These are phyloP conservation scores for Bombyx mandarina DNA, from an alignment of 1,140 invertebrate species.

Conservation along the genomic window DNA sequence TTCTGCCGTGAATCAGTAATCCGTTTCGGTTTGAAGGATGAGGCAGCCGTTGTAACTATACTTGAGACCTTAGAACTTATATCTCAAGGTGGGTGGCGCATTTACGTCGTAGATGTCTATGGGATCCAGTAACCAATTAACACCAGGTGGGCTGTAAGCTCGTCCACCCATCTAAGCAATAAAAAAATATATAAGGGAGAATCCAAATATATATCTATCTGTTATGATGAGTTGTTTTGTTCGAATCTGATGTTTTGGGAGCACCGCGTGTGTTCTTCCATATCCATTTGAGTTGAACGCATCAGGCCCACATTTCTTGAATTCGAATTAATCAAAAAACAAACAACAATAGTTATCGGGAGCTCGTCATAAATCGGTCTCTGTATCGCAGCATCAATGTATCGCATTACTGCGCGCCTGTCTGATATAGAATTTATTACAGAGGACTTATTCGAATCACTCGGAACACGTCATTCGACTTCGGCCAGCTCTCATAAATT, in stretches of 20 bases:
- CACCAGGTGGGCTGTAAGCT: too few species aligned
- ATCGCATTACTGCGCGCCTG: conserved; percentile 47
- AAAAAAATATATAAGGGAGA: too few species aligned
- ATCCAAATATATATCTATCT: too few species aligned
- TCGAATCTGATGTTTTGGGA: not conserved
- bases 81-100: too few species aligned
- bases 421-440: conserved; percentile 51
- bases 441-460: conserved; percentile 39
- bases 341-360: conserved; percentile 22
- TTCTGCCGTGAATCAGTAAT: too few species aligned
- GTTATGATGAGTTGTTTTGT: too few species aligned
- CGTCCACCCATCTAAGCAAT: too few species aligned
- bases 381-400: conserved; percentile 33
- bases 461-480: conserved; percentile 39
- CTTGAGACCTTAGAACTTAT: too few species aligned
- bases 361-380: conserved; percentile 36
- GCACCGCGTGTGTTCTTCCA: not conserved
- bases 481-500: conserved; percentile 46
- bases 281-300: not conserved
- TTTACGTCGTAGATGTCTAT: too few species aligned
- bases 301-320: not conserved
- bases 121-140: too few species aligned
- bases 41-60: too few species aligned
- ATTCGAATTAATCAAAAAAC: conserved; percentile 33
- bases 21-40: too few species aligned